A percentile compares a stretch with the other conserved stretches of the same genome.
These are phyloP conservation scores for Cheilosia grossa DNA, from an alignment of 2,888 invertebrate genomes.

Conservation along the genomic window DNA sequence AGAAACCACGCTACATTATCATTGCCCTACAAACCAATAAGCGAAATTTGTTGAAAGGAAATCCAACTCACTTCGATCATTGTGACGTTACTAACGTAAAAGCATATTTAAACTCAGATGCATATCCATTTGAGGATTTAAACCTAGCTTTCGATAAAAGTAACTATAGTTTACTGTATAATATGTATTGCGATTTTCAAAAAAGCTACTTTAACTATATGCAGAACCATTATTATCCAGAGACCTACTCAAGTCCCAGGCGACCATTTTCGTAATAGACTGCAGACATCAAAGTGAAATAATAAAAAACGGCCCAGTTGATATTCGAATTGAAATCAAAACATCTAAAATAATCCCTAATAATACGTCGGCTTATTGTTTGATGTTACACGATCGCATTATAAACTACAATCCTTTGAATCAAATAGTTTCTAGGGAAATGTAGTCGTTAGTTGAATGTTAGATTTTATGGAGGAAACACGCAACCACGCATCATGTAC, in stretches of 20 bases:
- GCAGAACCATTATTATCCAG: too few relatives aligned
- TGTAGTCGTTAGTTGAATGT: background rate
- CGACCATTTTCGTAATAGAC: constrained; percentile 76
- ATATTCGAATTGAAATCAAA: constrained; percentile 43
- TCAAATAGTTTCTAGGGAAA: constrained; percentile 44
- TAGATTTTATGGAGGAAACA: background rate
- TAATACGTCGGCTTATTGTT: constrained; percentile 45
- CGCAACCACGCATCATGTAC: too few relatives aligned
- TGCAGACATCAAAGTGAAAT: constrained; percentile 75
- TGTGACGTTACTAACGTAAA: too few relatives aligned
- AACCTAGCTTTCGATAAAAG: too few relatives aligned
- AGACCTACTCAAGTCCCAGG: background rate
- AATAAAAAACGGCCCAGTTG: too few relatives aligned
- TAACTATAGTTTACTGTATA: too few relatives aligned
- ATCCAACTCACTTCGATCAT: too few relatives aligned
- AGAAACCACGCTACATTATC: constrained; percentile 81
- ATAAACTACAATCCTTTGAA: constrained; percentile 57
- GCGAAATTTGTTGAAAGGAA: too few relatives aligned
- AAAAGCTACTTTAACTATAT: too few relatives aligned
- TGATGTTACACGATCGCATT: constrained; percentile 64
- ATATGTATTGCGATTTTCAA: too few relatives aligned
- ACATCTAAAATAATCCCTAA: constrained; percentile 28
- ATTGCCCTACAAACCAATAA: constrained; percentile 79
- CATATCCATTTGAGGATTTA: too few relatives aligned
- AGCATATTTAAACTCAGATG: too few relatives aligned